Evolutionary conservation across 1,140 invertebrate genomes (phyloP), one percentile per base, ranked within the genome.

Genomic region (Drosophila melanica): DNA sequence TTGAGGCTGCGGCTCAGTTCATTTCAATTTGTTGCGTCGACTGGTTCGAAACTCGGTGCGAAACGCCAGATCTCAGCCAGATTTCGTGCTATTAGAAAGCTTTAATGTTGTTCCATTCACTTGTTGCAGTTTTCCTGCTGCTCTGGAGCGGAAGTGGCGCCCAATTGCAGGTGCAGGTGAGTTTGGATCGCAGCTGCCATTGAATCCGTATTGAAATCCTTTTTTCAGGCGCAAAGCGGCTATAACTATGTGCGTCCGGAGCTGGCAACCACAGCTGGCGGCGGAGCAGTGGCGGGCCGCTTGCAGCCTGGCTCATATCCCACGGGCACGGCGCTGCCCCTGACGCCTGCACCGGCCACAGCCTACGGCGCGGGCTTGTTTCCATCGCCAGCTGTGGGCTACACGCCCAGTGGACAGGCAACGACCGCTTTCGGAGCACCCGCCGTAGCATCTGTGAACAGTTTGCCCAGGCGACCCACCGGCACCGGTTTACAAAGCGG

Each of bases 241-340:
- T 94, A 94, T 72, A 93, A 92, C 45, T 94, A 94, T 78, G 92
- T 92, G 11, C 81, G 90, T 23, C 93, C 93, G 0, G 79, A 92
- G 58, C 82, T 92, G 55, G 90, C 55, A 6, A 63, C 67, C 44
- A 85, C 53, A 23, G 44, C 90, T 76, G 76, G 78, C 7, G 78
- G 84, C 33, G 80, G 69, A 23, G 67, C 71, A 1, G 70, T 71
- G 9, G 80, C 75, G 3, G 76, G 58, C 6, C 78, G 80, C 0
- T 33, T 90, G 11, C 41, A 51, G 2, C 68, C 85, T 5, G 71
- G 45, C 11, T 45, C 50, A 0, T 87, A 82, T 71, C 84, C 82
- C 18, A 87, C 84, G 9, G 85, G 74, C 3, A 55, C 80, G 23
- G 70, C 70, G 4, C 23, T 90, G 4, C 67, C 80, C 11, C 42